Evolutionary conservation across 1,140 invertebrate genomes (phyloP), one percentile per base, ranked within the genome.

Genomic region (Atta texana): DNA sequence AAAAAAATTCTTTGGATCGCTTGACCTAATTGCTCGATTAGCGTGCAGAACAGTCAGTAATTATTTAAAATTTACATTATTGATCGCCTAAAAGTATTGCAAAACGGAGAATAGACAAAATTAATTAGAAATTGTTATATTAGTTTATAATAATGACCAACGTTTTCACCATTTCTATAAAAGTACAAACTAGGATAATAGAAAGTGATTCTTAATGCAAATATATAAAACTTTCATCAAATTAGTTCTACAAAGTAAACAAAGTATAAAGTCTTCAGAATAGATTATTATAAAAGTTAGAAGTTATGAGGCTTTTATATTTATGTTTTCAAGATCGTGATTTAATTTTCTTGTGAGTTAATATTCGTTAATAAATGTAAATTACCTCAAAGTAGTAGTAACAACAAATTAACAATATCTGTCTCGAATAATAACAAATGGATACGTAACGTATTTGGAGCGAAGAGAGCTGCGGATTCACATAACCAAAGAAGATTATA

Each of bases 1-100:
- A 72, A 53, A 57, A 53, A 63, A 81, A 72, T 72, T 72, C 21
- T 74, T 72, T 44, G 49, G 18, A 59, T 24, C 21, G 34, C 10
- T 28, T 16, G 78, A 72, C 66, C 53, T 39, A 82, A 72, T 72
- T 82, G 78, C 53, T 82, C 34, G 53, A 53, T 72, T 82, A 82
- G 68, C 34, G 59, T 81, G n/a, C 64, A 69, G 77, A 81, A 49
- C 16, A 82, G 66, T 28, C 39, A 81, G 78, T 82, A 82, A 82
- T 82, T 82, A 82, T 53, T 82, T 59, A 72, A 82, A 82, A 82
- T 82, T 82, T 61, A 59, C 78, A 82, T 82, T 82, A 82, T 82
- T 82, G 78, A 72, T 72, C 63, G 64, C 5, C 53, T 4, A 59
- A 61, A 59, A 34, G 24, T 24, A 72, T 59, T 12, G 24, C 18